Evolutionary conservation across 1,140 invertebrate species (phyloP).

Genomic region (Lithobius niger): DNA sequence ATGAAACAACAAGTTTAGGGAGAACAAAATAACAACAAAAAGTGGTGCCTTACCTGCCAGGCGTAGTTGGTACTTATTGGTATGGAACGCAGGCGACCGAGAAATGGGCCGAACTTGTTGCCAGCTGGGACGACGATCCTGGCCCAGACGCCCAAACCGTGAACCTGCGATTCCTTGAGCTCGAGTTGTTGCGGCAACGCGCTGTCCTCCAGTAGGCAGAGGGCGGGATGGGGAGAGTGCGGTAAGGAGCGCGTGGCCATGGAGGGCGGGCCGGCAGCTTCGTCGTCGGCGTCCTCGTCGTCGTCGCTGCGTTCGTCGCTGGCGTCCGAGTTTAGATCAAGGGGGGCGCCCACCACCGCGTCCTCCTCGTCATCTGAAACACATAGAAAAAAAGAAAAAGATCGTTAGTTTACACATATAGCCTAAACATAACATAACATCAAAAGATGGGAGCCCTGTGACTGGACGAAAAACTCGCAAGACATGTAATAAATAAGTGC

Average conservation of each 20-base stretch:
- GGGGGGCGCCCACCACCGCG: neutral
- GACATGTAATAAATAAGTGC: no score
- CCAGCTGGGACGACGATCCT: constrained; percentile 40
- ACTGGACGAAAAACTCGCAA: no score
- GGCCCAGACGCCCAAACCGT: constrained; percentile 38
- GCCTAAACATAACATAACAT: no score
- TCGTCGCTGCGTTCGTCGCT: neutral
- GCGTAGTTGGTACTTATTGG: constrained; percentile 48
- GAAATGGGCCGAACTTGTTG: constrained; percentile 51
- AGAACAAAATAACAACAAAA: constrained; percentile 2
- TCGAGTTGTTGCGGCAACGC: neutral
- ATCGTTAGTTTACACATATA: no score
- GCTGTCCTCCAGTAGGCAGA: constrained; percentile 1
- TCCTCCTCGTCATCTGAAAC: neutral
- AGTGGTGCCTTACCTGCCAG: constrained; percentile 45
- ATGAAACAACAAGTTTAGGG: no score
- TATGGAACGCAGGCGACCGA: constrained; percentile 48
- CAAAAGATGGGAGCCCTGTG: no score
- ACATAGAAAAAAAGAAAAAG: no score
- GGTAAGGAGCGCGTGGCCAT: neutral
- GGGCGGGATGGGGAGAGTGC: no score
- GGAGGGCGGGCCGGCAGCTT: neutral
- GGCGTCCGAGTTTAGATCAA: no score
- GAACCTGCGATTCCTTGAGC: constrained; percentile 1
- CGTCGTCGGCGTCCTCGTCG: neutral